phyloP scores from a whole-genome alignment of 1,140 invertebrate species.

The Leptopilina boulardi region DNA sequence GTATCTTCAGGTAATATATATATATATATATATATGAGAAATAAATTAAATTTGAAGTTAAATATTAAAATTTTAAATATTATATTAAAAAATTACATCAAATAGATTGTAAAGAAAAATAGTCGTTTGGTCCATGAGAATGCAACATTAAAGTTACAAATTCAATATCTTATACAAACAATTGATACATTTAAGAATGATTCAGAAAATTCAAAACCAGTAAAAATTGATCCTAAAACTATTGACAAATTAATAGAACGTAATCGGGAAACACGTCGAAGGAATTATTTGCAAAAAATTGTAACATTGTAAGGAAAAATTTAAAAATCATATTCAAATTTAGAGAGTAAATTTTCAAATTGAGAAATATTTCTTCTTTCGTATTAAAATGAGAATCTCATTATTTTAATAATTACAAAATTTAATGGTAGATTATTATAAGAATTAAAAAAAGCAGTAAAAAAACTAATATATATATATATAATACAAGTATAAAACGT shows the following conservation, averaged over 20 bases:
- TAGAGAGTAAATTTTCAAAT: too few species aligned
- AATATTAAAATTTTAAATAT: neutral
- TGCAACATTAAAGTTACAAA: constrained; percentile 54
- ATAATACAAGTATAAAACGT: too few species aligned
- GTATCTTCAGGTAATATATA: constrained; percentile 60
- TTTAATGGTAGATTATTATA: too few species aligned
- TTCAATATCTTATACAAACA: constrained; percentile 55
- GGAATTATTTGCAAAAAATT: neutral
- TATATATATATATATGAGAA: too few species aligned
- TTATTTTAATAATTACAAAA: too few species aligned
- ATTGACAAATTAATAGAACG: neutral
- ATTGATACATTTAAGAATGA: constrained; percentile 56
- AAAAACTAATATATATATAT: too few species aligned
- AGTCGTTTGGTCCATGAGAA: constrained; percentile 62
- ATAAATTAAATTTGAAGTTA: constrained; percentile 16
- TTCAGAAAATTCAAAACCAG: constrained; percentile 49
- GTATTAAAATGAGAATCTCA: too few species aligned
- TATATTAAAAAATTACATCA: neutral
- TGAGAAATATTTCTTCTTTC: too few species aligned
- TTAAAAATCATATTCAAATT: too few species aligned
- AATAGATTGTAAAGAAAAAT: constrained; percentile 61
- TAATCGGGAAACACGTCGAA: neutral
- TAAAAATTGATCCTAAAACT: constrained; percentile 23
- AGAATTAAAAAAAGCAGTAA: too few species aligned
- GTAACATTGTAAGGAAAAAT: neutral